A percentile compares a stretch with the other conserved stretches of the same genome.
Conservation (phyloP, 2,113 vertebrate species). For the Seriola aureovittata region DNA sequence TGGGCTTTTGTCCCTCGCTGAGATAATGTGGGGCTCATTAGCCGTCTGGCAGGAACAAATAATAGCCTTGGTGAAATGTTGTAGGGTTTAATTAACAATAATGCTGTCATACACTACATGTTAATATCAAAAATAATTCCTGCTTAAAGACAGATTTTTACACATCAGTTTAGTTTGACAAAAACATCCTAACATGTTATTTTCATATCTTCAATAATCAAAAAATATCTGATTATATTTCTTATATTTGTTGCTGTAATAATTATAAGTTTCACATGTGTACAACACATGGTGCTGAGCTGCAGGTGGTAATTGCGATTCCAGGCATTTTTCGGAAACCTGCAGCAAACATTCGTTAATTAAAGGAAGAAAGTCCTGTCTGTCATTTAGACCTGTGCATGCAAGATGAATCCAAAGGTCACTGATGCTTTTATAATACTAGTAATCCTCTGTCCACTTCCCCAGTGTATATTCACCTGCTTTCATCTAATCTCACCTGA, state of each 20-base stretch:
- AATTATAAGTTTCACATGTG: constrained; percentile 4
- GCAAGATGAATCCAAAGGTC: constrained; percentile 15
- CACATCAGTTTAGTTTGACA: not conserved
- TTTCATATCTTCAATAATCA: not conserved
- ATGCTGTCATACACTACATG: constrained; percentile 55
- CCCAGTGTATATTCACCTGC: not conserved
- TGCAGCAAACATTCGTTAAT: not conserved
- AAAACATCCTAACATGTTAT: constrained; percentile 8
- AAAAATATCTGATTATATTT: not conserved
- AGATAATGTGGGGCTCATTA: constrained; percentile 77
- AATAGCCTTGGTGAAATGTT: constrained; percentile 72
- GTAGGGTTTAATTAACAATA: constrained; percentile 77
- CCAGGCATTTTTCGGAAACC: not conserved
- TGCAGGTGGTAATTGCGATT: not conserved
- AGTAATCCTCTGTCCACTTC: not conserved
- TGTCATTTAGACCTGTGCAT: not conserved
- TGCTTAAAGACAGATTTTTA: constrained; percentile 53
- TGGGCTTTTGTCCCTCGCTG: constrained; percentile 73
- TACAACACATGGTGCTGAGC: not conserved
- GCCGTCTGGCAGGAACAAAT: constrained; percentile 72
- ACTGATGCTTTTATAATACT: not conserved
- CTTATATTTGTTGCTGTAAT: not conserved
- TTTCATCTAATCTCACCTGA: not conserved
- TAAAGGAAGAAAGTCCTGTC: not conserved
- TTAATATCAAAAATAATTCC: constrained; percentile 67